These are phyloP conservation scores for Bradysia coprophila DNA, from an alignment of 1,140 invertebrate genomes.

Conservation along the genomic window DNA sequence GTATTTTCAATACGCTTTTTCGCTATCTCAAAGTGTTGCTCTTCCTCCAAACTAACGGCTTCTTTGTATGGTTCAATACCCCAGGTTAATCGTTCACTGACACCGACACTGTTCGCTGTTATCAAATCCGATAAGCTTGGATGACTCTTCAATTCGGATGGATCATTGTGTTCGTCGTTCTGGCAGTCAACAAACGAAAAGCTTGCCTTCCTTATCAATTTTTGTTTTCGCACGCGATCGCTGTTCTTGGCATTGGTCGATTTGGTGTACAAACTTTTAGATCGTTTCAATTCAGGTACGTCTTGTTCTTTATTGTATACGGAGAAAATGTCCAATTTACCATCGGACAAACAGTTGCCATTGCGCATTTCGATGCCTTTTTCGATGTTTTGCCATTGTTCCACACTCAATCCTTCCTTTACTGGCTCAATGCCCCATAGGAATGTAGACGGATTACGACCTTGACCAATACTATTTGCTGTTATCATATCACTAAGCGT, in stretches of 20 bases:
- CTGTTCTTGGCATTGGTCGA: neutral
- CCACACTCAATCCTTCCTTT: neutral
- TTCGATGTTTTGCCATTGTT: no score
- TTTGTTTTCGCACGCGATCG: neutral
- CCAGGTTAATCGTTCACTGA: conserved; percentile 21
- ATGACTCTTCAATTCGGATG: neutral
- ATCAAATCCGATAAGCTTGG: conserved; percentile 20
- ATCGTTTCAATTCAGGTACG: neutral
- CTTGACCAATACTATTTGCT: neutral
- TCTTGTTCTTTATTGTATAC: neutral
- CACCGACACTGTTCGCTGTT: conserved; percentile 22
- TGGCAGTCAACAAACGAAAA: conserved; percentile 4
- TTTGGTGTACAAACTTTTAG: conserved; percentile 9
- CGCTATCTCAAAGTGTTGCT: conserved; percentile 19
- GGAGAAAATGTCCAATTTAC: neutral
- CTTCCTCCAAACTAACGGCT: conserved; percentile 16
- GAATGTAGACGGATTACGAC: neutral
- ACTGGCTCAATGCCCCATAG: neutral
- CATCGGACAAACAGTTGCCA: no score
- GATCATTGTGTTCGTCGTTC: conserved; percentile 5
- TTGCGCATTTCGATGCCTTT: no score
- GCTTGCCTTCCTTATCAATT: neutral
- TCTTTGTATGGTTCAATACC: conserved; percentile 22
- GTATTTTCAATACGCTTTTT: conserved; percentile 16
- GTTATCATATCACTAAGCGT: no score